Evolutionary conservation across 2,113 vertebrate species (phyloP), one percentile per base, ranked within the genome.

Genomic region (Dipodomys merriami): DNA sequence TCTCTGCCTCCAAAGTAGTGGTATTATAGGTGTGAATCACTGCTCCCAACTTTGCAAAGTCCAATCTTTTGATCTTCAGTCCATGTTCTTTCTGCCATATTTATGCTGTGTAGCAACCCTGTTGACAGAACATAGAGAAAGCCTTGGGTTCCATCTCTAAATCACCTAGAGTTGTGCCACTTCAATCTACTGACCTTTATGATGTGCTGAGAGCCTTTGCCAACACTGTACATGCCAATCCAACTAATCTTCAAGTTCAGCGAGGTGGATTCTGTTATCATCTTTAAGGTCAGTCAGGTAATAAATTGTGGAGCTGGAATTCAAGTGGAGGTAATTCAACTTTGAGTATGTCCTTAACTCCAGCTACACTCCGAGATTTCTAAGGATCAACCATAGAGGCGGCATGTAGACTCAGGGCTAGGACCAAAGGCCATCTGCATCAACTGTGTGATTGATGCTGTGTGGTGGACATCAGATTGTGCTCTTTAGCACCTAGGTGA

Each of bases 91-190:
- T 81, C 80, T 68, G 53, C 44, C 83, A 35, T 13, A 20, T 69
- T 94, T 91, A 20, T 57, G n/a, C 73, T 77, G 22, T 91, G 39
- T 73, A 82, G 79, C 77, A 69, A 60, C 72, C 62, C 2, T 74
- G 44, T 88, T 71, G 81, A 82, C 71, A 91, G 53, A 78, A 39
- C 3, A 5, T 57, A 44, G 25, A 89, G 91, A 86, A 91, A 88
- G 20, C 62, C 78, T 68, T 64, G 35, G 19, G 25, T 1, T 71
- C 23, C 57, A 72, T 6, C 22, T 53, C 23, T 7, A 73, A 19
- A 16, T 71, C 62, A 18, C 46, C 44, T 33, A 73, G 57, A 86
- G 20, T 27, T 27, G 1, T 9, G 23, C 18, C 39, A 62, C 29
- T 69, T 67, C 23, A 15, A 8, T 65, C 83, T 25, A 3, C 69